Evolutionary conservation across 2,113 vertebrate species (phyloP).

Genomic region (Forbesichthys agassizii): DNA sequence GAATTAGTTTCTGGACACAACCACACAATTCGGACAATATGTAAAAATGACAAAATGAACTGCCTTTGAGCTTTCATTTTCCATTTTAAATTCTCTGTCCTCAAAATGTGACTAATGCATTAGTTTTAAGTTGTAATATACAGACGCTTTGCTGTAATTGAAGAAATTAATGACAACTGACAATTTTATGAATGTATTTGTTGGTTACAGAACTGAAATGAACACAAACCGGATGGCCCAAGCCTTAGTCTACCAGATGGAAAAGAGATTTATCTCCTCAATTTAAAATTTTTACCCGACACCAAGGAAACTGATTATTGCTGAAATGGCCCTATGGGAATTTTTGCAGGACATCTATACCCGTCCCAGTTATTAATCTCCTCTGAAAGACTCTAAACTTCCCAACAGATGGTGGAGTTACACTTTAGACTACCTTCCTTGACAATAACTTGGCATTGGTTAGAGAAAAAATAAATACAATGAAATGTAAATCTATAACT

Average conservation of each 20-base stretch:
- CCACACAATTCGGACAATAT: no score
- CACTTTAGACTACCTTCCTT: constrained; percentile 30
- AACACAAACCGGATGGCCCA: constrained; percentile 23
- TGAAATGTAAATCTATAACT: no score
- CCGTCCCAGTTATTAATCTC: constrained; percentile 62
- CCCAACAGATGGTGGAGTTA: constrained; percentile 39
- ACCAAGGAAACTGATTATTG: constrained; percentile 63
- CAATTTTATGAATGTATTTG: constrained; percentile 21
- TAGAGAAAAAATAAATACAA: constrained; percentile 11
- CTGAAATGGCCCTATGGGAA: constrained; percentile 54
- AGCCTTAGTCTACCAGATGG: constrained; percentile 44
- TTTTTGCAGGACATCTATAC: constrained; percentile 59
- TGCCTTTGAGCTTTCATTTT: no score
- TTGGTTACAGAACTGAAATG: not conserved
- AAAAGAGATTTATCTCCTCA: constrained; percentile 62
- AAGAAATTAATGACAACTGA: constrained; percentile 15
- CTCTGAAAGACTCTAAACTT: constrained; percentile 52
- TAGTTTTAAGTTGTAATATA: not conserved
- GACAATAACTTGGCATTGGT: constrained; percentile 30
- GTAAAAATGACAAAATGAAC: no score
- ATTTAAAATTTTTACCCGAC: constrained; percentile 65
- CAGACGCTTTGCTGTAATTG: not conserved
- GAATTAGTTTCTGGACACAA: no score
- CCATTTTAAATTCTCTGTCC: no score
- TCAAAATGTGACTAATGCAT: not conserved